Evolutionary conservation across 2,797 vertebrate genomes (phyloP).

Genomic region (Labeo calbasu): DNA sequence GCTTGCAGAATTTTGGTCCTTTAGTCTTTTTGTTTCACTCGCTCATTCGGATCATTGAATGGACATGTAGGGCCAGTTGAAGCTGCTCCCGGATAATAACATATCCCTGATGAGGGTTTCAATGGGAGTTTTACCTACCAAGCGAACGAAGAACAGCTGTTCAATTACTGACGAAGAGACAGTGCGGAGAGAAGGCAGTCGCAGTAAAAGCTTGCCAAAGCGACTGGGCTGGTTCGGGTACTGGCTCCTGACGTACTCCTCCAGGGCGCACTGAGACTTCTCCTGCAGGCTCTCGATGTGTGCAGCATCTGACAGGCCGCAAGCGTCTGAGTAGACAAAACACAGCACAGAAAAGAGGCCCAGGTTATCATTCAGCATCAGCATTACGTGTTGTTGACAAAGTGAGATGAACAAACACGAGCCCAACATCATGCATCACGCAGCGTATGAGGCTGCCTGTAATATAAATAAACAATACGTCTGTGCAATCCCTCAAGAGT

Average conservation of each 20-base stretch:
- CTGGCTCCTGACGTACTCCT: conserved; percentile 98
- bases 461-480: conserved; percentile 74
- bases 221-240: conserved; percentile 98
- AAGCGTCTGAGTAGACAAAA: conserved; percentile 84
- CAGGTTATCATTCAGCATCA: conserved; percentile 76
- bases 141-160: conserved; percentile 99
- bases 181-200: conserved; percentile 94
- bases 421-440: conserved; percentile 75
- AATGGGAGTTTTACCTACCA: conserved; percentile 99
- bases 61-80: conserved; percentile 99
- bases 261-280: conserved; percentile 97
- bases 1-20: conserved; percentile 80
- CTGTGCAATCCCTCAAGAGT: conserved; percentile 45
- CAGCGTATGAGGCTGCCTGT: conserved; percentile 74
- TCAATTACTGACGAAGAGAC: conserved; percentile 98
- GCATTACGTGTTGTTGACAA: conserved; percentile 77
- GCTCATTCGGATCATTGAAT: conserved; percentile 96
- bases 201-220: conserved; percentile 97
- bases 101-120: conserved; percentile 99
- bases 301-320: conserved; percentile 96
- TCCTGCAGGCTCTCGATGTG: conserved; percentile 98
- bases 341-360: conserved; percentile 45
- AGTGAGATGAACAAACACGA: conserved; percentile 76
- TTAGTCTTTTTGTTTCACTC: conserved; percentile 76
- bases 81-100: conserved; percentile 99